Base-by-base conservation (phyloP, 92 coral and sea anemone species). In the Phymanthus crucifer region DNA sequence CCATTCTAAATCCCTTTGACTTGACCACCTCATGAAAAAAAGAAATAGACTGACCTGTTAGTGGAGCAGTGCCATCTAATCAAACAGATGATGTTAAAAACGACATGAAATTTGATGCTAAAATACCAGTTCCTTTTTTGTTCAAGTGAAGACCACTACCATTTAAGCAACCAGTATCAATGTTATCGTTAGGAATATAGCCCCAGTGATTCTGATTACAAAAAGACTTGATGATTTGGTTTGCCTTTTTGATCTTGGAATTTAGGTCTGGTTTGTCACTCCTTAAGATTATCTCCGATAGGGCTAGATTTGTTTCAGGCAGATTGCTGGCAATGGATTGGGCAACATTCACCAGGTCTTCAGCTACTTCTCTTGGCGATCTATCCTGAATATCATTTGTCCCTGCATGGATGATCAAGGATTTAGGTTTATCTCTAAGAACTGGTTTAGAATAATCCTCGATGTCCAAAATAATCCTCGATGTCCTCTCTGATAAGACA, bases 331-430 rank as follows among this genome's bases (percentile, higher is more conserved):
- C 83, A 29, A 69, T 79, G 57, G 47, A 29, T 19, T 79, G 76
- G 35, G 38, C 21, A 31, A 79, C 72, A 61, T 79, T 46, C 18
- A 69, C 75, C 66, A 47, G 67, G 13, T 65, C 24, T 69, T 79
- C 83, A 4, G 83, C 83, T 43, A 69, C 83, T 8, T 79, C 23
- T 33, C 46, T 70, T 56, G 83, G 83, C 1, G 75, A 23, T 24
- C 40, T 79, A 45, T 66, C 40, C 58, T 67, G 76, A 34, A 79
- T 69, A n/a, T 79, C 83, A 11, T 79, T 69, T 16, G 69, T 46
- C 24, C 76, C 69, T 4, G 75, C 83, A 67, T 79, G 83, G 14
- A 79, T 32, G 32, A 79, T 31, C 66, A 79, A 48, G 27, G 54
- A 67, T 65, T 79, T 79, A 27, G 76, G 74, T 0, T 43, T 78